Evolutionary conservation across 2,888 invertebrate species (phyloP), one percentile per base, ranked within the genome.

Genomic region (Cacoxenus indagator): DNA sequence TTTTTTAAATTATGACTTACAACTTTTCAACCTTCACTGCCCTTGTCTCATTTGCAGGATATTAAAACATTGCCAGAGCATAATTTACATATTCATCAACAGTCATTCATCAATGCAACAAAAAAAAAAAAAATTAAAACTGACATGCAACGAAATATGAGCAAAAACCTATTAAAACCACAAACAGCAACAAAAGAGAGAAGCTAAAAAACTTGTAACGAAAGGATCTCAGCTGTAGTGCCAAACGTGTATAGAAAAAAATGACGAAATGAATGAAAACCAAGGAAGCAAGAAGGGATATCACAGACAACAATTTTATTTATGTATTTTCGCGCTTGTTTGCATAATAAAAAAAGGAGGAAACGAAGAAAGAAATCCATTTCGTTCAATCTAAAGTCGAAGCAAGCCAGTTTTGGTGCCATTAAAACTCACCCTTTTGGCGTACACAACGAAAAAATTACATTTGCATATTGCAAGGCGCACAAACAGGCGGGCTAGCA

Each of bases 401-500:
- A 45, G 31, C 31, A 62, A 26, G 14, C 65, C 57, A 62, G 55
- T 55, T 46, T 65, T 66, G 45, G 11, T 66, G 24, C 46, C 17
- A 65, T 59, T 65, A 46, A 65, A 31, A 57, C 29, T 64, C 54
- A 61, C 67, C 51, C 67, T 57, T 48, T 48, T n/a, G n/a, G 48
- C 17, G 22, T 48, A 22, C 51, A 22, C 51, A 19, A 51, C 62
- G 71, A 70, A 65, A 68, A 75, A 78, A 81, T 78, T 77, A 70
- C 77, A 80, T 80, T 80, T 80, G 81, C 80, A 82, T 81, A 75
- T 29, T 72, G 59, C 65, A 55, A 64, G 55, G 65, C 65, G 65
- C 66, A 59, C 57, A 31, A 51, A 46, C 48, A 48, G 48, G 9
- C 51, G 22, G 51, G 8, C 22, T 5, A 9, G 22, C 51, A 65